These are phyloP conservation scores for Parapsyche elsis DNA, from an alignment of 1,140 invertebrate genomes.

Conservation along the genomic window DNA sequence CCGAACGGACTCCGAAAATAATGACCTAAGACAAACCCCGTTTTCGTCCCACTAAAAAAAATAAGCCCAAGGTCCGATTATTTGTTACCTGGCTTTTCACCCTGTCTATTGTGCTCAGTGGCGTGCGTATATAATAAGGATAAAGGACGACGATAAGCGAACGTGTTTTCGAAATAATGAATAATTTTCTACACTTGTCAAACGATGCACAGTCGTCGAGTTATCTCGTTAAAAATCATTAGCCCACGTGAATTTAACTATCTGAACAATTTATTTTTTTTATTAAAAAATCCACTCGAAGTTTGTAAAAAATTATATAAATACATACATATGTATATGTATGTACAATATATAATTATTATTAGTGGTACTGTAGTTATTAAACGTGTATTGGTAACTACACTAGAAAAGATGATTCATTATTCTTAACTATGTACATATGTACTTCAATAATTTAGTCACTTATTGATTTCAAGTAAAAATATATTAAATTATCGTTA, in stretches of 20 bases:
- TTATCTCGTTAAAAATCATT: constrained; percentile 4
- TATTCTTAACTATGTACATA: not conserved
- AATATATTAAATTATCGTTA: not conserved
- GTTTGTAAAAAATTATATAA: no score
- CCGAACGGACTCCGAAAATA: constrained; percentile 48
- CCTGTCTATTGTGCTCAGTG: constrained; percentile 15
- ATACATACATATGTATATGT: no score
- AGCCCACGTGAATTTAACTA: not conserved
- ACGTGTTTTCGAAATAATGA: constrained; percentile 42
- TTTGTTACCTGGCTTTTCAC: constrained; percentile 42
- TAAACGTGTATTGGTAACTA: no score
- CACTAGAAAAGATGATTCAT: no score
- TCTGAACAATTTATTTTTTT: no score
- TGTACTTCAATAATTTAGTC: not conserved
- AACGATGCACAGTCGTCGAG: not conserved
- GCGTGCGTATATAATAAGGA: constrained; percentile 19
- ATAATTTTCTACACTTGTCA: constrained; percentile 34
- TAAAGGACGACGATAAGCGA: constrained; percentile 27
- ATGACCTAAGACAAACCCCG: constrained; percentile 52
- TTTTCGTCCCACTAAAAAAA: constrained; percentile 40
- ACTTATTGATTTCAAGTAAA: not conserved
- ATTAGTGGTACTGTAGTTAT: not conserved
- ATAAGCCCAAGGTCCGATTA: constrained; percentile 10
- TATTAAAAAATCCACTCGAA: no score
- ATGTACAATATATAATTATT: not conserved